phyloP scores from a whole-genome alignment of 2,113 vertebrate species.

The Choloepus hoffmanni region DNA sequence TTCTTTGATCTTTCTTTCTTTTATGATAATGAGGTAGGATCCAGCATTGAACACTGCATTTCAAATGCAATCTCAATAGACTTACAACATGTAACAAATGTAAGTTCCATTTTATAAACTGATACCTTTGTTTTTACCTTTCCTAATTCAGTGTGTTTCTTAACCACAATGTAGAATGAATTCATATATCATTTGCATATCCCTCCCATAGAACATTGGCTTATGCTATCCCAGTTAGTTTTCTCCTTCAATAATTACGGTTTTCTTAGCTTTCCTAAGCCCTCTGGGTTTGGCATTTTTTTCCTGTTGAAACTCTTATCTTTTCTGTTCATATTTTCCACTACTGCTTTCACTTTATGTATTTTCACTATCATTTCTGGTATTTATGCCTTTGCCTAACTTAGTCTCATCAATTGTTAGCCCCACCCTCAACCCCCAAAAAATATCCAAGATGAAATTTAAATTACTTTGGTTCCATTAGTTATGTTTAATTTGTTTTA shows the following conservation, averaged over 20 bases:
- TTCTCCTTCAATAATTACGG: neutral
- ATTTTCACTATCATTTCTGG: conserved; percentile 58
- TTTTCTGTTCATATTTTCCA: conserved; percentile 38
- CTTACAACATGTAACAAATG: neutral
- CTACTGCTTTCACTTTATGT: neutral
- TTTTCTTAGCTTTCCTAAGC: neutral
- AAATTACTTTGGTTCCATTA: conserved; percentile 81
- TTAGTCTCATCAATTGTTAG: conserved; percentile 67
- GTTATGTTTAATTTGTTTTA: conserved; percentile 86
- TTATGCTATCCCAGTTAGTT: neutral
- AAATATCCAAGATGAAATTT: conserved; percentile 73
- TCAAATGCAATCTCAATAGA: conserved; percentile 18
- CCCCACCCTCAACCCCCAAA: conserved; percentile 56
- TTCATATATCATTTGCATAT: neutral
- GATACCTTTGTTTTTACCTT: neutral
- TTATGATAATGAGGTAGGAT: neutral
- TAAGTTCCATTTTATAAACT: conserved; percentile 25
- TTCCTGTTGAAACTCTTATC: conserved; percentile 34
- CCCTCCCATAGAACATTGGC: neutral
- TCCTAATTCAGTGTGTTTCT: conserved; percentile 2
- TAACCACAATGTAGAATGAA: neutral
- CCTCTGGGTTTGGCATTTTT: neutral
- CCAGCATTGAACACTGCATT: neutral
- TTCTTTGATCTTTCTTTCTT: conserved; percentile 12
- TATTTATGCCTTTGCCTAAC: conserved; percentile 68